Percentiles rank a stretch among this genome's conserved stretches.
Evolutionary conservation across 2,113 vertebrate genomes (phyloP).

Genomic region (Zapornia atra): DNA sequence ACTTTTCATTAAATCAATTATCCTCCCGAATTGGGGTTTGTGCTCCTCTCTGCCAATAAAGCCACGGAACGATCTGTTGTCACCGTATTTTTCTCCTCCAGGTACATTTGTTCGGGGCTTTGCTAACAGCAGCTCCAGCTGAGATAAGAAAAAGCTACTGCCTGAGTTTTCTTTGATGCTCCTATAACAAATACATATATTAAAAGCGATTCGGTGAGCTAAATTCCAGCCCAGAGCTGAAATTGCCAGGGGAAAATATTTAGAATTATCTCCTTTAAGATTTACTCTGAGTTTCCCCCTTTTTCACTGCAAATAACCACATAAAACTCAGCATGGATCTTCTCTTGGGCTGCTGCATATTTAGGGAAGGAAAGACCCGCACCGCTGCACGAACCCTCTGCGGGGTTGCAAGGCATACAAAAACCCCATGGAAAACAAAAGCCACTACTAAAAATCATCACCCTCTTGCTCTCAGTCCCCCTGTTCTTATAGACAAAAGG

Average conservation of each 20-base stretch:
- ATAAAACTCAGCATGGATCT: neutral
- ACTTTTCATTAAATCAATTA: neutral
- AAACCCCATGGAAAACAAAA: neutral
- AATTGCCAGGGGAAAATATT: neutral
- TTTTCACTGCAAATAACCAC: accelerated
- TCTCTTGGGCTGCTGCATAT: neutral
- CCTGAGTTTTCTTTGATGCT: neutral
- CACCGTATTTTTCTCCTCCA: neutral
- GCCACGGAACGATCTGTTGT: neutral
- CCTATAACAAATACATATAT: neutral
- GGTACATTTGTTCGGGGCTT: neutral
- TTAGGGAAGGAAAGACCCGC: neutral
- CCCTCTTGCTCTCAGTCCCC: neutral
- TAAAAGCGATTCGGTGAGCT: neutral
- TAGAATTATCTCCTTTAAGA: neutral
- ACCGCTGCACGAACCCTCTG: neutral
- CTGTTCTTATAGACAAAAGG: neutral
- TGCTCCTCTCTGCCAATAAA: neutral
- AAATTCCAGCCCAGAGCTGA: neutral
- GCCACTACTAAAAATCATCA: neutral
- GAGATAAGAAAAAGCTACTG: neutral
- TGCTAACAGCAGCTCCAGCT: neutral
- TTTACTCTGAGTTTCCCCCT: neutral
- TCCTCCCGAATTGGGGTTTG: neutral
- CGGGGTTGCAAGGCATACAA: neutral